Evolutionary conservation across 2,113 vertebrate genomes (phyloP), one percentile per base, ranked within the genome.

Genomic region (Rana temporaria): DNA sequence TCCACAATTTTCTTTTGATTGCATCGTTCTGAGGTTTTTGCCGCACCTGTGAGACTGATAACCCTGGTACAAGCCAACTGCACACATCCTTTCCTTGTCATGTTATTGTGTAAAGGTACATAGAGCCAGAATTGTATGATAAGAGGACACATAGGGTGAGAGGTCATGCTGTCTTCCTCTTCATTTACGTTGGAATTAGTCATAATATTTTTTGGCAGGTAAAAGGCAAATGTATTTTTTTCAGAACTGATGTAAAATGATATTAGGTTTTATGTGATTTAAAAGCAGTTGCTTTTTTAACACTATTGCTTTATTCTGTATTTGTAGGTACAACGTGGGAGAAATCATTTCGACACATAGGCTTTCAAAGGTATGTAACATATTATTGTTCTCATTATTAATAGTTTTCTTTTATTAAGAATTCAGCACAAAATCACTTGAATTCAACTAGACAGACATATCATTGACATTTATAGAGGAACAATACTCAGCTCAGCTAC

Each of bases 341-440:
- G 91, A 98, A 96, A 90, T 94, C 96, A 55, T 92, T 99, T 73
- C 90, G 98, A 81, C 98, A 98, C 86, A 96, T 99, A 74, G 98
- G 98, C 85, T 99, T 99, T 87, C 96, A 99, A 90, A 99, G 98
- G 98, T 99, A 93, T 96, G 92, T 68, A 2, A 4, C 17, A 15
- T 20, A 26, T 24, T 38, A 12, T 48, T 9, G 11, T 48, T 38
- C 30, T 18, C 18, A 18, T 32, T 73, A 30, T 38, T 38, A 38
- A 38, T 38, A 6, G 4, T 6, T 38, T 8, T 6, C 7, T 38
- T 38, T 38, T 4, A 38, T 4, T 5, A 38, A 2, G 24, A 30
- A 26, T 30, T 26, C 14, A 34, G 34, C 56, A 34, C 56, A 79
- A 34, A 53, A 22, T 12, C 42, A 48, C 42, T 12, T 14, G 1